Evolutionary conservation across 2,888 invertebrate species (phyloP).

Genomic region (Dinocampus coccinellae): DNA sequence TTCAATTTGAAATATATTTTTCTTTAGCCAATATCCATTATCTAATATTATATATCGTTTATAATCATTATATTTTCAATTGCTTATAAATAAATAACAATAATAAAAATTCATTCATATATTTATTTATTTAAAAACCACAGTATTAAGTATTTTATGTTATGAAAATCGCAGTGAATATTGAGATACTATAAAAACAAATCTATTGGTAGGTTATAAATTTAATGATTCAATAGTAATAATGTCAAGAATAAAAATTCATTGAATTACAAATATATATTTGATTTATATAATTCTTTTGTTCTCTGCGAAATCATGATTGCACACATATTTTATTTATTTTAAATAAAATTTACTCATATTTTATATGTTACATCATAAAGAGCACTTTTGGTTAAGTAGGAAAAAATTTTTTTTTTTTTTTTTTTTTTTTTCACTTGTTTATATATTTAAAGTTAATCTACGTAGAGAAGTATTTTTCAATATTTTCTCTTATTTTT

Average conservation of each 20-base stretch:
- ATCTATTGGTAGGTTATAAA: too few relatives aligned
- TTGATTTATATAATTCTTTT: too few relatives aligned
- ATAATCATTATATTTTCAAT: constrained; percentile 20
- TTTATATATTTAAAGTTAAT: background rate
- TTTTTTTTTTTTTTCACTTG: background rate
- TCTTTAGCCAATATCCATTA: constrained; percentile 36
- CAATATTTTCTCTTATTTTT: background rate
- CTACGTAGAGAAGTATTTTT: background rate
- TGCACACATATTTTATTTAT: too few relatives aligned
- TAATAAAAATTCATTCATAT: constrained; percentile 36
- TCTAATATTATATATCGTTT: constrained; percentile 31
- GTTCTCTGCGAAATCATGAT: too few relatives aligned
- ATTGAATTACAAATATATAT: too few relatives aligned
- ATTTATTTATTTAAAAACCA: constrained; percentile 37
- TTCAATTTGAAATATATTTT: constrained; percentile 31
- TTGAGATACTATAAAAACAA: background rate
- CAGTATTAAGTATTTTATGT: background rate
- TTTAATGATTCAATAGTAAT: too few relatives aligned
- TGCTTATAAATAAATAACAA: constrained; percentile 29
- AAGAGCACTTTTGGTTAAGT: background rate
- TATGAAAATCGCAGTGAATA: background rate
- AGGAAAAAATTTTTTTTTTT: background rate
- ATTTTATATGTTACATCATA: background rate
- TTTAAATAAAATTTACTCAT: too few relatives aligned
- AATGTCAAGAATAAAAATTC: too few relatives aligned